phyloP scores from a whole-genome alignment of 92 coral and sea anemone genomes.

The Epizoanthus ramosus region DNA sequence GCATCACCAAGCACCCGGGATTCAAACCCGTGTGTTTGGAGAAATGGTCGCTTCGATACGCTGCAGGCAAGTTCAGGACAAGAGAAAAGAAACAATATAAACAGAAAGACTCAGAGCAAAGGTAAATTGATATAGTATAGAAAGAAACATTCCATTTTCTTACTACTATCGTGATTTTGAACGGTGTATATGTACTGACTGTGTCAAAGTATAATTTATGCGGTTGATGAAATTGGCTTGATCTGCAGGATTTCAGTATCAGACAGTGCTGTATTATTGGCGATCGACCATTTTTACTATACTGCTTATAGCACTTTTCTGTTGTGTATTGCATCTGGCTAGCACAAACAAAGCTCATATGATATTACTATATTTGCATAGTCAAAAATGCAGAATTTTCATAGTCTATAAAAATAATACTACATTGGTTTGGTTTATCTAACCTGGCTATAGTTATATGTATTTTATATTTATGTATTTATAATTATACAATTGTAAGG shows the following conservation, averaged over 20 bases:
- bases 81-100: constrained; percentile 26
- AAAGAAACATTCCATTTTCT: constrained; percentile 2
- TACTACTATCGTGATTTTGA: constrained; percentile 17
- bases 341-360: constrained; percentile 24
- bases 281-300: constrained; percentile 20
- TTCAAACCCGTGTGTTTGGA: constrained; percentile 31
- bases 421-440: constrained; percentile 5
- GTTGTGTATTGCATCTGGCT: not conserved
- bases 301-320: constrained; percentile 27
- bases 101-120: constrained; percentile 37
- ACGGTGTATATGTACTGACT: constrained; percentile 13
- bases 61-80: constrained; percentile 29
- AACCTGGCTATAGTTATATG: not conserved
- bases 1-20: constrained; percentile 30
- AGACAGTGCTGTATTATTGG: constrained; percentile 11
- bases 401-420: not conserved
- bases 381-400: not conserved
- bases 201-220: constrained; percentile 16
- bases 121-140: constrained; percentile 9
- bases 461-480: not conserved
- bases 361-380: not conserved
- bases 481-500: no score
- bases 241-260: constrained; percentile 31
- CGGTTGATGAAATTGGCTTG: constrained; percentile 29
- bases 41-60: constrained; percentile 32